phyloP scores from a whole-genome alignment of 2,113 vertebrate species.

The Cephalopholis sonnerati region DNA sequence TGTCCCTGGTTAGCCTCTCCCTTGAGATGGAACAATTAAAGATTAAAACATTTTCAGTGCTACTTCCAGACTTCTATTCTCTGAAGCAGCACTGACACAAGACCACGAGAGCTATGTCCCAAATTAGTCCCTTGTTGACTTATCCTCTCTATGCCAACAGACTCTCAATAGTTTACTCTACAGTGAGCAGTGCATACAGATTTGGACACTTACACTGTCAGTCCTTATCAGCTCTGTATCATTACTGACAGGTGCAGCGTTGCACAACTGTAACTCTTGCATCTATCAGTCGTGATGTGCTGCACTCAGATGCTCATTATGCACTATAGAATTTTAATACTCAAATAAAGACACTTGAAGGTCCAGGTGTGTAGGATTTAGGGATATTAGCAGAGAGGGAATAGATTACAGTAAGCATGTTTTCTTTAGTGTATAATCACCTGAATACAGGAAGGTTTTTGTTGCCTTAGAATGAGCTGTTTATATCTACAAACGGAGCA shows the following conservation, averaged over 20 bases:
- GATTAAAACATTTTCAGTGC: constrained; percentile 17
- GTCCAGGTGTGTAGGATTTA: no score
- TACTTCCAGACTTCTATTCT: constrained; percentile 8
- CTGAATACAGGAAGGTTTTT: no score
- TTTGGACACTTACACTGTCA: neutral
- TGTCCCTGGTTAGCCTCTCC: constrained; percentile 9
- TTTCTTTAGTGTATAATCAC: no score
- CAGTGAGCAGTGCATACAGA: neutral
- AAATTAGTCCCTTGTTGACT: neutral
- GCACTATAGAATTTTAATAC: neutral
- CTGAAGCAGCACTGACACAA: neutral
- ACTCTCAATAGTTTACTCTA: neutral
- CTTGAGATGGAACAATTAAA: constrained; percentile 24
- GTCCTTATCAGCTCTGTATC: neutral
- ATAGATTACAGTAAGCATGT: no score
- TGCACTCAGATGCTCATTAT: neutral
- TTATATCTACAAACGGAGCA: no score
- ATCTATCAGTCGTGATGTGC: neutral
- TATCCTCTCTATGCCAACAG: neutral
- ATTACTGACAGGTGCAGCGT: neutral
- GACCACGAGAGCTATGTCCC: neutral
- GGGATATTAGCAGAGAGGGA: no score
- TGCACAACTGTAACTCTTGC: neutral
- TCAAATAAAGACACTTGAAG: neutral
- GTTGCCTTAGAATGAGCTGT: no score